Evolutionary conservation across 2,113 vertebrate genomes (phyloP).

Genomic region (Clupea harengus): DNA sequence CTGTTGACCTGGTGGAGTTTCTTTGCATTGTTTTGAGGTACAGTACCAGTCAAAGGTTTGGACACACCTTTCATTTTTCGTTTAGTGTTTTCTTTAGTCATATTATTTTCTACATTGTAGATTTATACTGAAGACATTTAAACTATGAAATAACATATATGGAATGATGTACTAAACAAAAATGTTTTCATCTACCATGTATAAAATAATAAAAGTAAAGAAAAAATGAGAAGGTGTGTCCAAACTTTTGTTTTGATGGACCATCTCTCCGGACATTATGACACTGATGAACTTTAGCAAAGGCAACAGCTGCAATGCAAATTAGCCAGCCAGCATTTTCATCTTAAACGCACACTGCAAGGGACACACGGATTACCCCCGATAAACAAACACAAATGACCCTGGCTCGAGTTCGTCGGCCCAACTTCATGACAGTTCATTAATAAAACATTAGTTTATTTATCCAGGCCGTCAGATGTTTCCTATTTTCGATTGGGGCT

Average conservation of each 20-base stretch:
- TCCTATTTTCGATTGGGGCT: neutral
- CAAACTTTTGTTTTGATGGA: neutral
- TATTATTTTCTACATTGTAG: too few relatives aligned
- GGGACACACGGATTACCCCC: neutral
- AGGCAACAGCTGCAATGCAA: neutral
- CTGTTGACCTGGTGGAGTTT: neutral
- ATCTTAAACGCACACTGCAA: neutral
- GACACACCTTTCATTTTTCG: too few relatives aligned
- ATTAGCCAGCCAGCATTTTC: neutral
- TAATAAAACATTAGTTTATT: constrained; percentile 6
- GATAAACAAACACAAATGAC: neutral
- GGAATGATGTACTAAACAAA: too few relatives aligned
- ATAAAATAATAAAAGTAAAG: too few relatives aligned
- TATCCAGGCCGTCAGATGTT: neutral
- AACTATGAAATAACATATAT: too few relatives aligned
- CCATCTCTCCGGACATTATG: neutral
- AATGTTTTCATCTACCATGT: too few relatives aligned
- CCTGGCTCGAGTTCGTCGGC: neutral
- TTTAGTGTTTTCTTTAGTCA: too few relatives aligned
- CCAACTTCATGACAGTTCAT: neutral
- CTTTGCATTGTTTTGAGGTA: neutral
- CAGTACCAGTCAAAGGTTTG: too few relatives aligned
- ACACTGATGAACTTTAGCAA: neutral
- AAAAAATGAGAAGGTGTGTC: too few relatives aligned
- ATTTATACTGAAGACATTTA: too few relatives aligned